Percentiles rank a stretch among this genome's conserved stretches.
Evolutionary conservation across 2,797 vertebrate genomes (phyloP).

Genomic region (Vireo griseus): DNA sequence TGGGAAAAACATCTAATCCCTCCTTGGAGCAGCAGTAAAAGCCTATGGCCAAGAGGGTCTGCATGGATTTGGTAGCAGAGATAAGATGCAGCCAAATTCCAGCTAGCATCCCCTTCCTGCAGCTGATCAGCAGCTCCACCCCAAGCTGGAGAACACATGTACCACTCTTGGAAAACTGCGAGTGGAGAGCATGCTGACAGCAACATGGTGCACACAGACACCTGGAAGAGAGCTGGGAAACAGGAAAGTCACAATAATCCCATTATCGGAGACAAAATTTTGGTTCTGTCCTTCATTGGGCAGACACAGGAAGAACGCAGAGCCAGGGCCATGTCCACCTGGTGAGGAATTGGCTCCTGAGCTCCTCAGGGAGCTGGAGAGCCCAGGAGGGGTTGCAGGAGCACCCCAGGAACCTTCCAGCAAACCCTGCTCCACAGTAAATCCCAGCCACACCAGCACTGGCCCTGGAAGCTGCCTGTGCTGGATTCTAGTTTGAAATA

Average conservation of each 20-base stretch:
- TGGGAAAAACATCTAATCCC: neutral
- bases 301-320: rapidly evolving
- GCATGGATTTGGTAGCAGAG: neutral
- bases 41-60: neutral
- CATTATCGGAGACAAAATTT: neutral
- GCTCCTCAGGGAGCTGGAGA: neutral
- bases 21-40: neutral
- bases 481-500: neutral
- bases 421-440: neutral
- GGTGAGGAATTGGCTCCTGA: rapidly evolving
- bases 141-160: neutral
- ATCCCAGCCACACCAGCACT: neutral
- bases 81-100: neutral
- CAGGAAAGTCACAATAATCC: neutral
- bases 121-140: neutral
- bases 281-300: neutral
- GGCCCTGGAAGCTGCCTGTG: neutral
- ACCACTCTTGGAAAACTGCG: neutral
- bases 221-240: neutral
- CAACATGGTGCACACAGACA: rapidly evolving
- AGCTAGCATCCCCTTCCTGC: neutral
- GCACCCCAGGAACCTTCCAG: neutral
- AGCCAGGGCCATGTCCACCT: neutral
- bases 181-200: neutral
- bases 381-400: neutral